A percentile compares a stretch with the other conserved stretches of the same genome.
These are phyloP conservation scores for Tauraco erythrolophus DNA, from an alignment of 2,113 vertebrate species.

Conservation along the genomic window DNA sequence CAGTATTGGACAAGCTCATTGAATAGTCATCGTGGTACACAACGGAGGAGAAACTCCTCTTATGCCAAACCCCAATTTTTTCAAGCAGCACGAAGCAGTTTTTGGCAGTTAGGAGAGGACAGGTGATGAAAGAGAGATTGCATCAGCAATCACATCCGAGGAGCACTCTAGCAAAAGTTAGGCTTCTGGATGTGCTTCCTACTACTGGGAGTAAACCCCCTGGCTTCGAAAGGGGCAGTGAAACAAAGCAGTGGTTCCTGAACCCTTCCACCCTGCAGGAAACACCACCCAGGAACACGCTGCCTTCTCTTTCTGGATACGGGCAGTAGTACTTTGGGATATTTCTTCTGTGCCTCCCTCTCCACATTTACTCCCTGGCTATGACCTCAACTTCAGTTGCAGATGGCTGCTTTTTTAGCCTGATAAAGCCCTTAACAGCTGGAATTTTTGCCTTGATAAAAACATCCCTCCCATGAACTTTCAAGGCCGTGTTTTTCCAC, in stretches of 20 bases:
- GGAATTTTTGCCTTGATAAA: not conserved
- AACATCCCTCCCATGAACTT: not conserved
- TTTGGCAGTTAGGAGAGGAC: not conserved
- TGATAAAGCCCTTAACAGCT: not conserved
- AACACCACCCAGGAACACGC: not conserved
- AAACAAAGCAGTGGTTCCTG: not conserved
- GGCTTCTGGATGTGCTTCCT: not conserved
- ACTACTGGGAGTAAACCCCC: not conserved
- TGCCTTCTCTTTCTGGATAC: not conserved
- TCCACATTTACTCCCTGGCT: not conserved
- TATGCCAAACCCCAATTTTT: not conserved
- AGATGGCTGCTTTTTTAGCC: not conserved
- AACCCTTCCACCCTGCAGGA: not conserved
- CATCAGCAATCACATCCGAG: not conserved
- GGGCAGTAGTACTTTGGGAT: not conserved
- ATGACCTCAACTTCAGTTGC: no score
- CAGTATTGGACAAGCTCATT: not conserved
- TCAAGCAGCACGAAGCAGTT: not conserved
- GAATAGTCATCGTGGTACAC: not conserved
- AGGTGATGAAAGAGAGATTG: not conserved
- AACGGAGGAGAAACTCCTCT: not conserved
- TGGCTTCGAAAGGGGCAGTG: not conserved
- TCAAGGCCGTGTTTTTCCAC: accelerated
- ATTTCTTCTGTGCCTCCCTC: not conserved
- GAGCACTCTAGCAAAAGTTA: not conserved